Conservation (phyloP, 2,113 vertebrate genomes). For the Parus major region DNA sequence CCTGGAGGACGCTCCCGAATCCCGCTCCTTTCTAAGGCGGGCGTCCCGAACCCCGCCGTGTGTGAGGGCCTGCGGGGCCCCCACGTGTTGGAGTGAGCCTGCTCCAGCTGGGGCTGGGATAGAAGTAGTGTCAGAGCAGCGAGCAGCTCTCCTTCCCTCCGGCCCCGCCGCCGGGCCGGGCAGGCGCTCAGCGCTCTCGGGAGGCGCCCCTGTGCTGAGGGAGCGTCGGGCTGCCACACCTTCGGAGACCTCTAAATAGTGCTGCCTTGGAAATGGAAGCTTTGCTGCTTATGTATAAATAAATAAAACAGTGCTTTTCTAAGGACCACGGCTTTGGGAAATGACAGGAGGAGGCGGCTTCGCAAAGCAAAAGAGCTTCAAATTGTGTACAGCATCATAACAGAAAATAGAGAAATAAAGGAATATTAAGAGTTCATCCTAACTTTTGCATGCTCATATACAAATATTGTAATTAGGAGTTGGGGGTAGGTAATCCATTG, state of each 20-base stretch:
- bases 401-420: background rate
- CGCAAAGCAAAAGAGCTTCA: background rate
- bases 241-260: accelerated
- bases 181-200: background rate
- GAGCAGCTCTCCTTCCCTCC: accelerated
- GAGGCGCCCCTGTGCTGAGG: accelerated
- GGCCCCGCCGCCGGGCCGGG: background rate
- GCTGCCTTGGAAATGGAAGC: background rate
- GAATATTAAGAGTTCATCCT: background rate
- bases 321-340: background rate
- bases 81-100: accelerated
- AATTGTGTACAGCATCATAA: no score
- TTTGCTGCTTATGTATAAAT: accelerated
- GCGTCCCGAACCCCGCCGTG: accelerated
- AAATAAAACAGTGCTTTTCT: background rate
- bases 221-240: accelerated
- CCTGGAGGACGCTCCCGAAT: accelerated
- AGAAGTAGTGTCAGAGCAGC: accelerated
- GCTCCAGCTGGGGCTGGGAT: accelerated
- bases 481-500: no score
- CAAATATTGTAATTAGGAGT: accelerated
- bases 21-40: accelerated
- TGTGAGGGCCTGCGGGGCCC: accelerated
- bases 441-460: background rate
- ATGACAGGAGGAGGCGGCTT: background rate